Evolutionary conservation across 2,113 vertebrate genomes (phyloP).

Genomic region (Mus pahari): DNA sequence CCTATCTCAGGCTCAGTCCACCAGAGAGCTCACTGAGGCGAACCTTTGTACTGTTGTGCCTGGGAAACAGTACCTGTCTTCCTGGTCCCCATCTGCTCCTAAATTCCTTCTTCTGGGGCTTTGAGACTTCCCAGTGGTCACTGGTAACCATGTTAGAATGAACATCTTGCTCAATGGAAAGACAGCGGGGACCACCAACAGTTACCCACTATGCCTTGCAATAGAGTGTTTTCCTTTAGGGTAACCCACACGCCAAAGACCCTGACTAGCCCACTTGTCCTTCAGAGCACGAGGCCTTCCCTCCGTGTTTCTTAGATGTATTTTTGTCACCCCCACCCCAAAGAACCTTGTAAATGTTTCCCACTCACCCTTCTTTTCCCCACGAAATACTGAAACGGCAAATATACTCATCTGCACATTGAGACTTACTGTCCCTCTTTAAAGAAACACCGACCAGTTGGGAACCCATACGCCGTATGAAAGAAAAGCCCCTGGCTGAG

Average conservation of each 20-base stretch:
- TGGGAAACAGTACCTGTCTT: not conserved
- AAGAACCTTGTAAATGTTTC: conserved; percentile 4
- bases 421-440: not conserved
- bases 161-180: conserved; percentile 34
- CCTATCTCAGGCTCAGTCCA: not conserved
- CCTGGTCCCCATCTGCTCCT: not conserved
- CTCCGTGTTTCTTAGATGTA: not conserved
- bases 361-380: not conserved
- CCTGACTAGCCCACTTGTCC: not conserved
- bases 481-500: not conserved
- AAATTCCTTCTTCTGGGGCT: not conserved
- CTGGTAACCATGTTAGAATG: not conserved
- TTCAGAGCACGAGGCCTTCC: not conserved
- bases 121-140: not conserved
- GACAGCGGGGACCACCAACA: not conserved
- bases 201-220: not conserved
- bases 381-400: not conserved
- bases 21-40: not conserved
- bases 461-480: not conserved
- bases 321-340: not conserved
- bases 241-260: not conserved
- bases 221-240: not conserved
- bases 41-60: not conserved
- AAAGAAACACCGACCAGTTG: not conserved
- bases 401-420: not conserved